These are phyloP conservation scores for Merops nubicus DNA, from an alignment of 2,113 vertebrate genomes.

Conservation along the genomic window DNA sequence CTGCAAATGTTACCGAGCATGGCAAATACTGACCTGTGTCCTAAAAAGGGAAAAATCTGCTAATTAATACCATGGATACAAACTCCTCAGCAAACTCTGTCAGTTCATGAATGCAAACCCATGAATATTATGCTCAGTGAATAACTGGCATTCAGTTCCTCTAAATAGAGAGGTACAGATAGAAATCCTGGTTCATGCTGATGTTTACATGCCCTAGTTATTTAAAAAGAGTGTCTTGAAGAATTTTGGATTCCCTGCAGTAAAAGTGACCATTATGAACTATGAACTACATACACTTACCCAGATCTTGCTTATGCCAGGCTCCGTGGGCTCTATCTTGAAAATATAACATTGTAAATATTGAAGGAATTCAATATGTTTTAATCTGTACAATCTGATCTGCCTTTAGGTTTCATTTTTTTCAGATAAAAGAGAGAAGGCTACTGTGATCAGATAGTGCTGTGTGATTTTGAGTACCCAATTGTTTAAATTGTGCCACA, in stretches of 20 bases:
- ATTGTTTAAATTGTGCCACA: too few relatives aligned
- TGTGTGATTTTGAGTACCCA: neutral
- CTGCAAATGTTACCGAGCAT: neutral
- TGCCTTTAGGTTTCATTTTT: neutral
- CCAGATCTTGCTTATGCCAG: neutral
- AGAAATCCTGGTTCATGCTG: conserved; percentile 18
- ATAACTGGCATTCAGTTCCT: conserved; percentile 62
- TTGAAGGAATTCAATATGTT: neutral
- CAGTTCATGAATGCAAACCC: neutral
- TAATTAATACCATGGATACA: conserved; percentile 23
- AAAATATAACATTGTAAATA: neutral
- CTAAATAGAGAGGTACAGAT: conserved; percentile 53
- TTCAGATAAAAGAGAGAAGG: neutral
- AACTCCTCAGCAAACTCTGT: neutral
- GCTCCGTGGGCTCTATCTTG: neutral
- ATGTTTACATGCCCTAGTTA: conserved; percentile 69
- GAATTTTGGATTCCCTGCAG: conserved; percentile 42
- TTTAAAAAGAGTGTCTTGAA: conserved; percentile 36
- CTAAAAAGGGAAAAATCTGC: conserved; percentile 13
- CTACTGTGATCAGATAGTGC: neutral
- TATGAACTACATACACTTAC: neutral
- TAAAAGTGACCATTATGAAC: conserved; percentile 16
- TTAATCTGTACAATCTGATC: neutral
- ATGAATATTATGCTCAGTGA: conserved; percentile 27
- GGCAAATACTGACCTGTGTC: neutral